phyloP scores from a whole-genome alignment of 2,113 vertebrate species.

The Brachyistius frenatus region DNA sequence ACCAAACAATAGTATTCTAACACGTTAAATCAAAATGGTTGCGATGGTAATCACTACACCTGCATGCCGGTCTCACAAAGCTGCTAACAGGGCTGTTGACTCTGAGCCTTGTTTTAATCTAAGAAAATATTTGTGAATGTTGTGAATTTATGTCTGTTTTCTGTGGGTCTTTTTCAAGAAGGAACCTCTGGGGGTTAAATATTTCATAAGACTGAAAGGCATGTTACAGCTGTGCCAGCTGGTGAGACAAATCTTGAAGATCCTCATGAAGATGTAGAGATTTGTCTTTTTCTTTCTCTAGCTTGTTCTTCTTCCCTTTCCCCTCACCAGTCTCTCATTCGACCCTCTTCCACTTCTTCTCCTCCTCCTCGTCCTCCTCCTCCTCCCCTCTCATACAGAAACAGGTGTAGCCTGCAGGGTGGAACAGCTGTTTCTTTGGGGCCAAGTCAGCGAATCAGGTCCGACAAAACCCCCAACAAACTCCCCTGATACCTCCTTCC shows the following conservation, averaged over 20 bases:
- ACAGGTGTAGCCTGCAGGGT: slow-evolving; percentile 63
- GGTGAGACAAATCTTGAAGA: not conserved
- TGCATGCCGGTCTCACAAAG: no score
- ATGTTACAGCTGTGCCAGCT: not conserved
- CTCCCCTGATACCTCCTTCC: slow-evolving; percentile 2
- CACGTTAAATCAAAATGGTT: no score
- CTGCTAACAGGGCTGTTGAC: no score
- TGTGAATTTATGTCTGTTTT: slow-evolving; percentile 4
- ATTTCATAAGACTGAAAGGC: not conserved
- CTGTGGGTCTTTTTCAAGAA: no score
- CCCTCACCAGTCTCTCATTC: not conserved
- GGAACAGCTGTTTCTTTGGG: slow-evolving; percentile 60
- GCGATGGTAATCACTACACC: no score
- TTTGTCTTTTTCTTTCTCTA: no score
- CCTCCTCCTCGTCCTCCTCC: not conserved
- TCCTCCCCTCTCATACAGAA: slow-evolving; percentile 24
- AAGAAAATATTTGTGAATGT: not conserved
- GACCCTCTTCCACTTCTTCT: no score
- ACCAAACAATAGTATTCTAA: no score
- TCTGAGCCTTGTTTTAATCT: not conserved
- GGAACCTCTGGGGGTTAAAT: not conserved
- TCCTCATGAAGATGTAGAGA: not conserved
- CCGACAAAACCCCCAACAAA: not conserved
- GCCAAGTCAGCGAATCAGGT: slow-evolving; percentile 50
- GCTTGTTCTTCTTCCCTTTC: slow-evolving; percentile 1